phyloP scores from a whole-genome alignment of 2,113 vertebrate species.

The Silurus meridionalis region DNA sequence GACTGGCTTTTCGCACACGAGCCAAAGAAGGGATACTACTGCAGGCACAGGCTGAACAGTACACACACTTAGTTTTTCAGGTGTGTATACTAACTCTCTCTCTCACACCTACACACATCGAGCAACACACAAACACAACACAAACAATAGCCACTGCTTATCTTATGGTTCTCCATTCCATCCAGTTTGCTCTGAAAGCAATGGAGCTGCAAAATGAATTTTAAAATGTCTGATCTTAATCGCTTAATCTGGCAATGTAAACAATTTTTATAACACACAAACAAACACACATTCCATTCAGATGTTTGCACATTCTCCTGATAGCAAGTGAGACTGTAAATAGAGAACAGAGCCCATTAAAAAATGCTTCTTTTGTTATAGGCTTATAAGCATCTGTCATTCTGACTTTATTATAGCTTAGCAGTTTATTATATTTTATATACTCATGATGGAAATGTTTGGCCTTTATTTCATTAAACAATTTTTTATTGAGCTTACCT shows the following conservation, averaged over 20 bases:
- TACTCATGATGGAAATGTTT: not conserved
- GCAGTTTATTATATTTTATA: not conserved
- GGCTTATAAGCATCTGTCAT: not conserved
- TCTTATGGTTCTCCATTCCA: not conserved
- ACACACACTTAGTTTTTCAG: conserved; percentile 90
- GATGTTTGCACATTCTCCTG: not conserved
- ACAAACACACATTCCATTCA: too few relatives aligned
- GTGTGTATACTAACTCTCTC: conserved; percentile 63
- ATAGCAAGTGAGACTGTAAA: not conserved
- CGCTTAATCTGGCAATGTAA: not conserved
- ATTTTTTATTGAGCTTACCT: not conserved
- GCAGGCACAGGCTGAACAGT: conserved; percentile 89
- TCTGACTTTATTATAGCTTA: not conserved
- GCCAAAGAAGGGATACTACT: conserved; percentile 82
- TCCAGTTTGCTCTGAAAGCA: not conserved
- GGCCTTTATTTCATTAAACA: not conserved
- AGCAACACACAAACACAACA: not conserved
- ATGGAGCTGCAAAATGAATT: not conserved
- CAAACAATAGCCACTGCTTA: not conserved
- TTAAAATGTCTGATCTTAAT: not conserved
- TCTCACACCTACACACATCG: not conserved
- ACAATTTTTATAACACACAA: not conserved
- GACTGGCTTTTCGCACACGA: conserved; percentile 90
- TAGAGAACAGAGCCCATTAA: not conserved
- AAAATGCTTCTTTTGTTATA: not conserved